Percentiles rank a stretch among this genome's conserved stretches.
Evolutionary conservation across 2,888 invertebrate species (phyloP).

Genomic region (Oscheius myriophilus): DNA sequence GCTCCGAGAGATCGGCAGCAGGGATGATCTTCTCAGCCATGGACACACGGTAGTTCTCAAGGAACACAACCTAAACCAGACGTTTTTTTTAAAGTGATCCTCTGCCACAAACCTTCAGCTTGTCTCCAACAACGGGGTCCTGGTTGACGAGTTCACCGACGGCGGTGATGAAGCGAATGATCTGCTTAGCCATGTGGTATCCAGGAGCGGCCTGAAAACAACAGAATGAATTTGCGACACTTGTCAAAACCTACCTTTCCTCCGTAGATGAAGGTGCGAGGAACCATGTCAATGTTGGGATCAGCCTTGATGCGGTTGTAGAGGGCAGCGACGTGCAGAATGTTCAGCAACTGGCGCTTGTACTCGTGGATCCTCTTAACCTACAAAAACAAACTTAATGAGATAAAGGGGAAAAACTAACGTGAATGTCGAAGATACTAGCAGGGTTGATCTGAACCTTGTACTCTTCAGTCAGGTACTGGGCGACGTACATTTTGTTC

Average conservation of each 20-base stretch:
- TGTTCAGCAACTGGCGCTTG: slow-evolving; percentile 95
- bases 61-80: slow-evolving; percentile 79
- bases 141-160: slow-evolving; percentile 94
- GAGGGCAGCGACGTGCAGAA: slow-evolving; percentile 84
- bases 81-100: neutral
- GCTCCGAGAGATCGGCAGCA: slow-evolving; percentile 96
- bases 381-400: slow-evolving; percentile 73
- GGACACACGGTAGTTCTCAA: slow-evolving; percentile 98
- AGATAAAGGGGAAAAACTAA: slow-evolving; percentile 32
- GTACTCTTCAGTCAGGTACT: slow-evolving; percentile 87
- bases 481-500: slow-evolving; percentile 90
- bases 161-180: slow-evolving; percentile 92
- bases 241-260: too few relatives aligned
- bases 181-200: slow-evolving; percentile 97
- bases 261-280: slow-evolving; percentile 94
- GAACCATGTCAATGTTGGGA: slow-evolving; percentile 84
- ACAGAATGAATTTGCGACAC: slow-evolving; percentile 68
- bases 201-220: slow-evolving; percentile 90
- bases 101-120: slow-evolving; percentile 77
- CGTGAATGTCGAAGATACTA: slow-evolving; percentile 91
- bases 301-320: slow-evolving; percentile 97
- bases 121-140: slow-evolving; percentile 97
- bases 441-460: slow-evolving; percentile 88
- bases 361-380: slow-evolving; percentile 99
- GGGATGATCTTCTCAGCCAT: slow-evolving; percentile 98